A percentile compares a stretch with the other conserved stretches of the same genome.
phyloP scores from a whole-genome alignment of 2,888 invertebrate species.

The Magallana nippona region DNA sequence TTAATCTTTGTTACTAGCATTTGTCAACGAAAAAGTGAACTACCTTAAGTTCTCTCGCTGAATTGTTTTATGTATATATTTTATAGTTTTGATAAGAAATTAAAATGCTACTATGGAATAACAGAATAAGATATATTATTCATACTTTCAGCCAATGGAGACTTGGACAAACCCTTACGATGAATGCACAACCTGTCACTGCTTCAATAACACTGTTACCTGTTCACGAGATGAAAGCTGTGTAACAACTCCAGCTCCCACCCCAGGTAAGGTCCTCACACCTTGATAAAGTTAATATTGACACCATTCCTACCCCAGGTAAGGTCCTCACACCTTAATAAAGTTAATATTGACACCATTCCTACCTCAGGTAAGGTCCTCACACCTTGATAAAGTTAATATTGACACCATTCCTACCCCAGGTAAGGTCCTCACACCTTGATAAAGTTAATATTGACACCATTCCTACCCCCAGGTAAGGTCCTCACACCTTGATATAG shows the following conservation, averaged over 20 bases:
- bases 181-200: conserved; percentile 89
- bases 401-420: no score
- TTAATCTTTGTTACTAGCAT: no score
- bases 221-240: conserved; percentile 82
- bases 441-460: no score
- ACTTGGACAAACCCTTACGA: conserved; percentile 81
- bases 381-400: not conserved
- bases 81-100: not conserved
- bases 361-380: not conserved
- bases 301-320: not conserved
- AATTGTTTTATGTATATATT: no score
- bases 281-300: not conserved
- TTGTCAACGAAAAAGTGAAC: no score
- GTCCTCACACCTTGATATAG: not conserved
- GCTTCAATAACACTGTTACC: conserved; percentile 87
- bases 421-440: not conserved
- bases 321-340: not conserved
- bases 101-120: not conserved
- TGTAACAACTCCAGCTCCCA: conserved; percentile 50
- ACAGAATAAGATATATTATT: not conserved
- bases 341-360: no score
- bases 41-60: no score
- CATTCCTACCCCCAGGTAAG: no score
- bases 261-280: conserved; percentile 39
- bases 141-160: conserved; percentile 85